A percentile compares a stretch with the other conserved stretches of the same genome.
Conservation (phyloP, 2,888 invertebrate species). For the Biston stratarius region DNA sequence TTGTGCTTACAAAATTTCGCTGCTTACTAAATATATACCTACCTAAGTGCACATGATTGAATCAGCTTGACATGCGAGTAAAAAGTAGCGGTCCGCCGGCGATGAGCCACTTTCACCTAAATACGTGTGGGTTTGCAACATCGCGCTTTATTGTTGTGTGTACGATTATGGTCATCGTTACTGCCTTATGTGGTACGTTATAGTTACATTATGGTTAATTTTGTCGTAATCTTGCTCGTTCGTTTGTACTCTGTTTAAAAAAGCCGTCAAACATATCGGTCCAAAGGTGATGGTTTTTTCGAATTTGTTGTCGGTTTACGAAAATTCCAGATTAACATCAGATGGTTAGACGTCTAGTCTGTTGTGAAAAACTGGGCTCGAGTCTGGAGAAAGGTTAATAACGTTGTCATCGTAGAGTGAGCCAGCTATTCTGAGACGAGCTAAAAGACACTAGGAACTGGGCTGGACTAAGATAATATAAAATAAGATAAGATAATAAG, state of each 20-base stretch:
- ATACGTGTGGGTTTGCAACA: constrained; percentile 12
- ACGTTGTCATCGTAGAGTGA: too few species aligned
- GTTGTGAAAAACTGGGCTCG: too few species aligned
- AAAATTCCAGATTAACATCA: too few species aligned
- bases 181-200: not conserved
- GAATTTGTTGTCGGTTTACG: too few species aligned
- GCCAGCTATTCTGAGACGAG: too few species aligned
- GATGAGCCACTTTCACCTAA: constrained; percentile 30
- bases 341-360: too few species aligned
- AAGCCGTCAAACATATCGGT: not conserved
- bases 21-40: constrained; percentile 5
- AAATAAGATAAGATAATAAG: too few species aligned
- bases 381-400: too few species aligned
- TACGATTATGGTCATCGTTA: constrained; percentile 25
- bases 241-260: not conserved
- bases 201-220: constrained; percentile 4
- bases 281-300: not conserved
- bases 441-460: too few species aligned
- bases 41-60: constrained; percentile 2
- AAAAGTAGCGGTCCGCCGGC: constrained; percentile 14
- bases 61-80: constrained; percentile 7
- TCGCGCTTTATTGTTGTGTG: constrained; percentile 19
- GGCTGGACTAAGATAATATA: too few species aligned
- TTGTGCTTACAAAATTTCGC: not conserved
- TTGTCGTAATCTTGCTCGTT: constrained; percentile 5